These are phyloP conservation scores for Conistra vaccinii DNA, from an alignment of 2,888 invertebrate species.

Conservation along the genomic window DNA sequence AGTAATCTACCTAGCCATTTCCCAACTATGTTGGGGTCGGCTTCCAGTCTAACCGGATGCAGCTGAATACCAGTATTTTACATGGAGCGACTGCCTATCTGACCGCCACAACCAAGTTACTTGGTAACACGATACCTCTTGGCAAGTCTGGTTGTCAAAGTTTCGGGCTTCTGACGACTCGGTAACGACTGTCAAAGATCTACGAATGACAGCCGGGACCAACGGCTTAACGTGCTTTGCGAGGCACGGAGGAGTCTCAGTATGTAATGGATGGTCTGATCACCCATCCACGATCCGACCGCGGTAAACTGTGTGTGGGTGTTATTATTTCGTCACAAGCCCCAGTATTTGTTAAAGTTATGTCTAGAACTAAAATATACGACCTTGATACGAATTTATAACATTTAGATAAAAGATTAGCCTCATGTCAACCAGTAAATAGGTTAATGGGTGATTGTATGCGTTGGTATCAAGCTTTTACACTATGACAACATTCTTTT, in stretches of 20 bases:
- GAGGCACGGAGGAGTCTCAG: too few relatives aligned
- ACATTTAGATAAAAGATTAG: constrained; percentile 29
- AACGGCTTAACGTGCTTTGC: not conserved
- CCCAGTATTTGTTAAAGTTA: too few relatives aligned
- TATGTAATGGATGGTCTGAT: too few relatives aligned
- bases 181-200: constrained; percentile 1
- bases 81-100: too few relatives aligned
- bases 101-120: too few relatives aligned
- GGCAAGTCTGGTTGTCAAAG: too few relatives aligned
- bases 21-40: too few relatives aligned
- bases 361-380: not conserved
- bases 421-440: not conserved
- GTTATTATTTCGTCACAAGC: too few relatives aligned
- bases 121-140: too few relatives aligned
- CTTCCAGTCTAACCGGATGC: not conserved
- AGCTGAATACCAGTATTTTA: not conserved
- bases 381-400: constrained; percentile 20
- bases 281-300: too few relatives aligned
- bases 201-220: not conserved
- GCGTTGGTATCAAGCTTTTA: not conserved
- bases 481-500: not conserved
- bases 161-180: not conserved
- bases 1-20: too few relatives aligned
- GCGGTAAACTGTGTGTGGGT: too few relatives aligned
- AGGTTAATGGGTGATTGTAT: constrained; percentile 2